These are phyloP conservation scores for Anhinga anhinga DNA, from an alignment of 2,113 vertebrate genomes.

Conservation along the genomic window DNA sequence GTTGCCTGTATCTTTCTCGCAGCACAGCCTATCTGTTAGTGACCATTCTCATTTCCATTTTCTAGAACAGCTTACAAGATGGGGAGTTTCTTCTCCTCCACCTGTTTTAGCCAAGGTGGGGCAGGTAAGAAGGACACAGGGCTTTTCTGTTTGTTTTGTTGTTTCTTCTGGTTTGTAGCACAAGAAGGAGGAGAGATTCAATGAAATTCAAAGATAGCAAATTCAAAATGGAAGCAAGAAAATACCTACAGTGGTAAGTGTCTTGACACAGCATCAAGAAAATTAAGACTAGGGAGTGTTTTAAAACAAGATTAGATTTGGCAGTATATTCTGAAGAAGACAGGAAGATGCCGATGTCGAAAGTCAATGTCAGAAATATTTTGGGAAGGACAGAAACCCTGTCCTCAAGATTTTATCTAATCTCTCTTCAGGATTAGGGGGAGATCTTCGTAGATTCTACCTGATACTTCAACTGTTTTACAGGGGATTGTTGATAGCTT, in stretches of 20 bases:
- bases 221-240: not conserved
- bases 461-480: not conserved
- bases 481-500: not conserved
- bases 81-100: not conserved
- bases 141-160: not conserved
- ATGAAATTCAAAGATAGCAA: not conserved
- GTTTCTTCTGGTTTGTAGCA: not conserved
- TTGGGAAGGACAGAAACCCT: not conserved
- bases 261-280: not conserved
- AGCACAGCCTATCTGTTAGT: not conserved
- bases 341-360: not conserved
- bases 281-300: not conserved
- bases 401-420: not conserved
- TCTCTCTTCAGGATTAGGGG: not conserved
- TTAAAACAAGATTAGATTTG: not conserved
- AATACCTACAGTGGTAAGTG: fast-evolving
- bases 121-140: not conserved
- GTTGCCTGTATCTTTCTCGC: not conserved
- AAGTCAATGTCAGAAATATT: not conserved
- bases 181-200: not conserved
- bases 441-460: not conserved
- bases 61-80: not conserved
- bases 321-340: not conserved
- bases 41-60: not conserved
- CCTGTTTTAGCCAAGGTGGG: not conserved